Percentiles rank a stretch among this genome's conserved stretches.
Evolutionary conservation across 2,113 vertebrate genomes (phyloP).

Genomic region (Nesoenas mayeri): DNA sequence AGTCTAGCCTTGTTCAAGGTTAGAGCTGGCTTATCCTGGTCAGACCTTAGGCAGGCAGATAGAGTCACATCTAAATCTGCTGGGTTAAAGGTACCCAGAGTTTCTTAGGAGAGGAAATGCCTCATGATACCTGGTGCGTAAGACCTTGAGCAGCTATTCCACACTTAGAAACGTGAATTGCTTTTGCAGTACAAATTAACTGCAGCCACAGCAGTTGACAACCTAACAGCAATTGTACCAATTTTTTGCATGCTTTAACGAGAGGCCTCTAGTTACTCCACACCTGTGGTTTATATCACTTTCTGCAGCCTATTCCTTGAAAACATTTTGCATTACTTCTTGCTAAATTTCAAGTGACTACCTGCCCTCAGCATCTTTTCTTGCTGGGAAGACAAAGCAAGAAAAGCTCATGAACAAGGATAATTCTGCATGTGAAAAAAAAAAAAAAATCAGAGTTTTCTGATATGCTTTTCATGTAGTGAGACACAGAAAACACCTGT

Average conservation of each 20-base stretch:
- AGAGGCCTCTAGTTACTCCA: background rate
- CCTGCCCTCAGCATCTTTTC: background rate
- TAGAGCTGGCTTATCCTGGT: background rate
- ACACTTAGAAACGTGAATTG: background rate
- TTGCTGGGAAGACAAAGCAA: background rate
- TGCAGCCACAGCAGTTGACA: background rate
- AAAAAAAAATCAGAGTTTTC: background rate
- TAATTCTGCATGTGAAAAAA: background rate
- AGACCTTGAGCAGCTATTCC: background rate
- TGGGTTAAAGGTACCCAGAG: fast-evolving
- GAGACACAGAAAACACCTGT: fast-evolving
- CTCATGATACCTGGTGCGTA: background rate
- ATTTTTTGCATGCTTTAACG: background rate
- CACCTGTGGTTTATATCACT: background rate
- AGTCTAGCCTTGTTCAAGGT: background rate
- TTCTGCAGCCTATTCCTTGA: background rate
- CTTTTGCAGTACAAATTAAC: background rate
- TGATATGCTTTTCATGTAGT: background rate
- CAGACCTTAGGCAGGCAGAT: background rate
- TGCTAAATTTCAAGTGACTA: background rate
- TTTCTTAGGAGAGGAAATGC: background rate
- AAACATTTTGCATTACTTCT: background rate
- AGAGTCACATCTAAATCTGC: background rate
- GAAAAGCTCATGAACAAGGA: background rate
- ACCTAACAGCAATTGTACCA: background rate